Conservation (phyloP, 2,113 vertebrate genomes). For the Lontra canadensis region DNA sequence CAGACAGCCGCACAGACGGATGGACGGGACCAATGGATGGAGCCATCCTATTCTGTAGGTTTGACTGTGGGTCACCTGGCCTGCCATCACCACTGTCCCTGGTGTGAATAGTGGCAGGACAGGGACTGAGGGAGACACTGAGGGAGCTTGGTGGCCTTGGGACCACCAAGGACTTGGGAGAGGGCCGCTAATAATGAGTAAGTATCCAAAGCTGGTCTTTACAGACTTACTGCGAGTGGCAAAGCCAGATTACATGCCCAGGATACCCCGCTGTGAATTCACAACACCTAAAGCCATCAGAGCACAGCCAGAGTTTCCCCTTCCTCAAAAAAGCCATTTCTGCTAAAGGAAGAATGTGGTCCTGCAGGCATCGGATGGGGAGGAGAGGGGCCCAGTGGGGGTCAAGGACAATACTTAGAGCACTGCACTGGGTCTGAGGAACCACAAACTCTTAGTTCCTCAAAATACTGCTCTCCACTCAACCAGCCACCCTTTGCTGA, state of each 20-base stretch:
- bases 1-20: not conserved
- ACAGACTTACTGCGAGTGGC: not conserved
- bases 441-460: not conserved
- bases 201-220: not conserved
- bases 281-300: not conserved
- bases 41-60: not conserved
- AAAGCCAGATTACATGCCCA: not conserved
- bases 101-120: not conserved
- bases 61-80: not conserved
- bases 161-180: not conserved
- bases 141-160: constrained; percentile 12
- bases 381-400: not conserved
- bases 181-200: not conserved
- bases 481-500: not conserved
- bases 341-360: not conserved
- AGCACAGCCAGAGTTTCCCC: not conserved
- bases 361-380: not conserved
- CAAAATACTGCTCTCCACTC: not conserved
- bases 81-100: not conserved
- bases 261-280: not conserved
- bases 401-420: not conserved
- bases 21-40: not conserved
- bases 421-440: not conserved
- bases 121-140: not conserved
- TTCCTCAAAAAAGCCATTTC: not conserved